Evolutionary conservation across 2,797 vertebrate species (phyloP).

Genomic region (Oreochromis grahami): DNA sequence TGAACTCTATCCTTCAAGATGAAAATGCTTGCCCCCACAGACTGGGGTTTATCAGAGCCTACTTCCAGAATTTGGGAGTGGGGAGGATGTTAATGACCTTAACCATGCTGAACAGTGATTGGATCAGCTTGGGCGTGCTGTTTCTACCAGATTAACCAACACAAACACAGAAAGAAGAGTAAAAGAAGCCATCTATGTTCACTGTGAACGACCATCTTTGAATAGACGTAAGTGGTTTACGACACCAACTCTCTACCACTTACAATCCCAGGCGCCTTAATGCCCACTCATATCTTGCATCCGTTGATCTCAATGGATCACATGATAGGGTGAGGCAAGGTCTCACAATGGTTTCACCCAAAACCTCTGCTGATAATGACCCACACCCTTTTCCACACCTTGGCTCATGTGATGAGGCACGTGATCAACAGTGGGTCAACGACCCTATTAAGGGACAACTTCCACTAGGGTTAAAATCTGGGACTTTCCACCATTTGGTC

Average conservation of each 20-base stretch:
- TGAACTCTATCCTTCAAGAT: neutral
- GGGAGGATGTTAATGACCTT: rapidly evolving
- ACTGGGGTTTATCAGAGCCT: neutral
- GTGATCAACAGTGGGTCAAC: rapidly evolving
- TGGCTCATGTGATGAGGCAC: neutral
- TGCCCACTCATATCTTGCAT: neutral
- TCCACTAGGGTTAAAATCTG: neutral
- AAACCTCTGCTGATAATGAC: neutral
- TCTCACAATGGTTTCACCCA: neutral
- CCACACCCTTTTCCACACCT: neutral
- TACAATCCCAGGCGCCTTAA: neutral
- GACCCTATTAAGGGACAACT: neutral
- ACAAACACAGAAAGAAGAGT: neutral
- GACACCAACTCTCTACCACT: neutral
- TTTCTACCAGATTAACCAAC: neutral
- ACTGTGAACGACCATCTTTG: rapidly evolving
- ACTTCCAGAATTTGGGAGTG: neutral
- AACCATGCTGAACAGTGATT: neutral
- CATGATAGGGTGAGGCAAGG: neutral
- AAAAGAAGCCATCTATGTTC: neutral
- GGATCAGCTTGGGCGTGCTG: neutral
- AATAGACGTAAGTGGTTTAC: neutral
- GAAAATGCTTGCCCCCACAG: neutral
- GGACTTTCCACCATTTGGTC: neutral
- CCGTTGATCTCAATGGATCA: neutral